Conservation (phyloP, 1,140 invertebrate species). For the Stenopsyche tienmushanensis region DNA sequence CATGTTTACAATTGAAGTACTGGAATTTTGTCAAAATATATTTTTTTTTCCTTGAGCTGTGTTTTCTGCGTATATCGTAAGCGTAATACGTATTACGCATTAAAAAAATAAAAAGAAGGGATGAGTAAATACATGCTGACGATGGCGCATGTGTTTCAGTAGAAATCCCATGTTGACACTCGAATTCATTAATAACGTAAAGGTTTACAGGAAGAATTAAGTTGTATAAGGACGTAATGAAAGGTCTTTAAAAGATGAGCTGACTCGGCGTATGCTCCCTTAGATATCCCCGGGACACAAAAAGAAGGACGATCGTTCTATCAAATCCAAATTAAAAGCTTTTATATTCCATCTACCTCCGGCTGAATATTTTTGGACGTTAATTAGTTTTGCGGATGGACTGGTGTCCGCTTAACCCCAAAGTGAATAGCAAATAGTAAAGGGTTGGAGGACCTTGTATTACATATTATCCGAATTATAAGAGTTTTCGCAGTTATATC, state of each 20-base stretch:
- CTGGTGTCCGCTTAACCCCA: slow-evolving; percentile 7
- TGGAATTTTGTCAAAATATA: too few relatives aligned
- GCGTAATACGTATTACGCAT: too few relatives aligned
- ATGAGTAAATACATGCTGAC: too few relatives aligned
- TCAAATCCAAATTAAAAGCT: slow-evolving; percentile 19
- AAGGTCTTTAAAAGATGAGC: not conserved
- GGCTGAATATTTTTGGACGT: slow-evolving; percentile 20
- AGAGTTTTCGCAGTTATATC: slow-evolving; percentile 13
- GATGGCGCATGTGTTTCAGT: too few relatives aligned
- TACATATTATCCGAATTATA: slow-evolving; percentile 21
- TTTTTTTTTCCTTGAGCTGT: too few relatives aligned
- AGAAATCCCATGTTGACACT: too few relatives aligned
- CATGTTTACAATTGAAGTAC: too few relatives aligned
- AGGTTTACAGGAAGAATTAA: not conserved
- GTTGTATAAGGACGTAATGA: not conserved
- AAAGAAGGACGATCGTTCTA: slow-evolving; percentile 11
- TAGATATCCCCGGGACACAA: too few relatives aligned
- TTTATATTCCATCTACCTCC: slow-evolving; percentile 18
- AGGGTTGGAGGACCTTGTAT: slow-evolving; percentile 15
- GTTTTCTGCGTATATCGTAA: too few relatives aligned
- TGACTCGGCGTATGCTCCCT: not conserved
- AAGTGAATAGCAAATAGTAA: slow-evolving; percentile 21
- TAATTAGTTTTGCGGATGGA: slow-evolving; percentile 22
- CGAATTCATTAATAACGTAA: not conserved
- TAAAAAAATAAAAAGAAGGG: too few relatives aligned